Evolutionary conservation across 2,888 invertebrate species (phyloP).

Genomic region (Macrophya annulata): DNA sequence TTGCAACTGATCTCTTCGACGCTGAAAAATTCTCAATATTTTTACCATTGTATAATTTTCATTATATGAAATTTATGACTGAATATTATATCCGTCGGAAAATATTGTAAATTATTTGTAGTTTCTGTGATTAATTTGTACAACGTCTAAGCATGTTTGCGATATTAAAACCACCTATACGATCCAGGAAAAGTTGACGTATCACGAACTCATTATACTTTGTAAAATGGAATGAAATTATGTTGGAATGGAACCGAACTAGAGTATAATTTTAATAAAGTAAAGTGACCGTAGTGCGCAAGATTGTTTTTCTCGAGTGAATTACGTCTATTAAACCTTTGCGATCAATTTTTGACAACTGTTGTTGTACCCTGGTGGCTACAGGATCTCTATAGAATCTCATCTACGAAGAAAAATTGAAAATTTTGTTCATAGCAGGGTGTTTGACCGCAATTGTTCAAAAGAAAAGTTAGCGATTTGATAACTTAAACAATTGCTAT

Average conservation of each 20-base stretch:
- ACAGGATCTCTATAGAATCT: not conserved
- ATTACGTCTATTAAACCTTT: not conserved
- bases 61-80: not conserved
- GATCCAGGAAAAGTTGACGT: not conserved
- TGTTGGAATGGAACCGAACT: not conserved
- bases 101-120: constrained; percentile 25
- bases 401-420: not conserved
- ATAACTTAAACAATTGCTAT: not conserved
- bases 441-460: not conserved
- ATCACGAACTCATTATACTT: not conserved
- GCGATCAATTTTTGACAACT: not conserved
- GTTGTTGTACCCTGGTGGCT: not conserved
- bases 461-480: not conserved
- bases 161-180: not conserved
- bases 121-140: constrained; percentile 31
- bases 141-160: not conserved
- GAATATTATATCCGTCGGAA: not conserved
- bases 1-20: constrained; percentile 56
- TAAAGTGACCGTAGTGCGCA: not conserved
- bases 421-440: not conserved
- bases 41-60: not conserved
- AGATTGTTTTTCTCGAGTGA: not conserved
- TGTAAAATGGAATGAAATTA: not conserved
- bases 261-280: not conserved
- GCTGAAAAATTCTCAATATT: not conserved